A percentile compares a stretch with the other conserved stretches of the same genome.
phyloP scores from a whole-genome alignment of 2,888 invertebrate species.

The Drosophila neoperkinsi region DNA sequence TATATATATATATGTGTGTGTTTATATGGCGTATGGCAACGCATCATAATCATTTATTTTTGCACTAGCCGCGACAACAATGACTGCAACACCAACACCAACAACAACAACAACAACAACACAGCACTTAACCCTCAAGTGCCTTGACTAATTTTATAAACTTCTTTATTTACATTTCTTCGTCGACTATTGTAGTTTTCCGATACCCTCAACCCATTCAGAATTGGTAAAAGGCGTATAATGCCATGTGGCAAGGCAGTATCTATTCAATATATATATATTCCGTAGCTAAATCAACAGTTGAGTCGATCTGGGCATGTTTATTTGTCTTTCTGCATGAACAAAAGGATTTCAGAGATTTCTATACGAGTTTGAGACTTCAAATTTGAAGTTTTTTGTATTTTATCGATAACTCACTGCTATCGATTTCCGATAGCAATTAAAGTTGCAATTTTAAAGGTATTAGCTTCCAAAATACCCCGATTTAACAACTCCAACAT shows the following conservation, averaged over 20 bases:
- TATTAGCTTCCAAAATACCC: too few relatives aligned
- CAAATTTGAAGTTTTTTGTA: fast-evolving
- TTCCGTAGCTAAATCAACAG: neutral
- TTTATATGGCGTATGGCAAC: slow-evolving; percentile 51
- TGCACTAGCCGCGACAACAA: slow-evolving; percentile 66
- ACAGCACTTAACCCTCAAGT: slow-evolving; percentile 29
- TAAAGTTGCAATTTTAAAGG: neutral
- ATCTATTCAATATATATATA: neutral
- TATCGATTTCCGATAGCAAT: neutral
- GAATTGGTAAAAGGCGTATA: neutral
- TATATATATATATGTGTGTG: neutral
- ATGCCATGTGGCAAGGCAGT: neutral
- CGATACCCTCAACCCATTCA: neutral
- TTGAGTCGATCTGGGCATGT: neutral
- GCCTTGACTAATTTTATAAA: slow-evolving; percentile 78
- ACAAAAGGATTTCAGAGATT: neutral
- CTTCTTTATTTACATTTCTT: slow-evolving; percentile 56
- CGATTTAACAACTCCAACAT: fast-evolving
- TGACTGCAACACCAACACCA: slow-evolving; percentile 33
- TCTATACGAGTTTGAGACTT: neutral
- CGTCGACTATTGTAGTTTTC: slow-evolving; percentile 16
- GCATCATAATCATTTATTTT: slow-evolving; percentile 81
- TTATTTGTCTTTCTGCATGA: neutral
- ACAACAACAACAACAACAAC: slow-evolving; percentile 17
- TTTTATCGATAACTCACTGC: neutral